phyloP scores from a whole-genome alignment of 64 coral and sea anemone species.

The Montipora capricornis region DNA sequence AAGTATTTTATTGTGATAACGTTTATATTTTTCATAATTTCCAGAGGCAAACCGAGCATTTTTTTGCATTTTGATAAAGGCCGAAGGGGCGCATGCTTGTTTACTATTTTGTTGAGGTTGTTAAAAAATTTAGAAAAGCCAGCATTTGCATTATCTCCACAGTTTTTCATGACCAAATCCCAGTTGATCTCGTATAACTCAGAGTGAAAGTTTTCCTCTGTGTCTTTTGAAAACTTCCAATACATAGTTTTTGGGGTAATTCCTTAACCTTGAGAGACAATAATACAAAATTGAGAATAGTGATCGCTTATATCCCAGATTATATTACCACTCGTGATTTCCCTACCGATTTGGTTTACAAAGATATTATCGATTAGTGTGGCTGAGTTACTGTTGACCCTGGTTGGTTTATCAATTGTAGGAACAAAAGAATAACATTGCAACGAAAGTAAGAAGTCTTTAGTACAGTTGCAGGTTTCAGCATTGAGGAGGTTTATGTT shows the following conservation, averaged over 20 bases:
- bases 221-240: not conserved
- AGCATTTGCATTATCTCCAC: not conserved
- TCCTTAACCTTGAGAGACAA: not conserved
- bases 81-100: slow-evolving; percentile 38
- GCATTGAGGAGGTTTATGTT: slow-evolving; percentile 3
- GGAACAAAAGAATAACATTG: not conserved
- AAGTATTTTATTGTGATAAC: slow-evolving; percentile 51
- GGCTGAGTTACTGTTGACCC: no score
- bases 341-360: slow-evolving; percentile 1
- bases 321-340: no score
- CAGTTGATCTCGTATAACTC: not conserved
- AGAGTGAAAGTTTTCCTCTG: not conserved
- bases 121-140: slow-evolving; percentile 36
- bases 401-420: no score
- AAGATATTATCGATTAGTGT: no score
- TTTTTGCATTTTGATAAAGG: slow-evolving; percentile 51
- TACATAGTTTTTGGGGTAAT: not conserved
- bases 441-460: not conserved
- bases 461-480: not conserved
- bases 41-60: slow-evolving; percentile 39
- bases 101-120: slow-evolving; percentile 48
- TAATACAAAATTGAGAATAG: no score
- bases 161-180: not conserved
- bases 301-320: no score
- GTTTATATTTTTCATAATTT: slow-evolving; percentile 40